phyloP scores from a whole-genome alignment of 2,888 invertebrate species.

The Spisula solida region DNA sequence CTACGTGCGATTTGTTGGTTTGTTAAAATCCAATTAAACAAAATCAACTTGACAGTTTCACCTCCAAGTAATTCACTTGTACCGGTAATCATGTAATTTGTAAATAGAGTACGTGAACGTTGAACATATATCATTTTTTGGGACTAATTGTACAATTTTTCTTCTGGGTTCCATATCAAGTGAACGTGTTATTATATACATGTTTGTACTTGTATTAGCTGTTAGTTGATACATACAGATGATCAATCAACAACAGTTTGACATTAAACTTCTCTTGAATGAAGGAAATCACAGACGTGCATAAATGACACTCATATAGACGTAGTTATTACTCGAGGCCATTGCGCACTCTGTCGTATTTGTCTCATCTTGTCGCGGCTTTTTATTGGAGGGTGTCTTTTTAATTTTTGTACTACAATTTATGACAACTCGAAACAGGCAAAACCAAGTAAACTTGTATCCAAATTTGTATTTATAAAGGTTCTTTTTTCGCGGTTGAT shows the following conservation, averaged over 20 bases:
- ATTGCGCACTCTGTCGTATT: not conserved
- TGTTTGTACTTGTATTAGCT: not conserved
- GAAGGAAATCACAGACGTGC: conserved; percentile 1
- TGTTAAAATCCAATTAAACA: no score
- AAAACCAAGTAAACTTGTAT: no score
- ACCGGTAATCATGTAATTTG: no score
- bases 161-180: not conserved
- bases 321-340: not conserved
- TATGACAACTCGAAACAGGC: no score
- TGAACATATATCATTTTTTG: not conserved
- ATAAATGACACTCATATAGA: not conserved
- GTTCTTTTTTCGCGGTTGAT: no score
- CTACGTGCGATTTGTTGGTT: no score
- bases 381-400: no score
- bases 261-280: not conserved
- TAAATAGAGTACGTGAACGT: no score
- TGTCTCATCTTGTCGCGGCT: not conserved
- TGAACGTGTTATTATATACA: not conserved
- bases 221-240: not conserved
- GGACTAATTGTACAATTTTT: not conserved
- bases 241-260: not conserved
- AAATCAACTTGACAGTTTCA: no score
- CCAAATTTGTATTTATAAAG: no score
- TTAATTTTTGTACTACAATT: no score
- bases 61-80: no score